phyloP scores from a whole-genome alignment of 2,797 vertebrate species.

The Champsocephalus gunnari region DNA sequence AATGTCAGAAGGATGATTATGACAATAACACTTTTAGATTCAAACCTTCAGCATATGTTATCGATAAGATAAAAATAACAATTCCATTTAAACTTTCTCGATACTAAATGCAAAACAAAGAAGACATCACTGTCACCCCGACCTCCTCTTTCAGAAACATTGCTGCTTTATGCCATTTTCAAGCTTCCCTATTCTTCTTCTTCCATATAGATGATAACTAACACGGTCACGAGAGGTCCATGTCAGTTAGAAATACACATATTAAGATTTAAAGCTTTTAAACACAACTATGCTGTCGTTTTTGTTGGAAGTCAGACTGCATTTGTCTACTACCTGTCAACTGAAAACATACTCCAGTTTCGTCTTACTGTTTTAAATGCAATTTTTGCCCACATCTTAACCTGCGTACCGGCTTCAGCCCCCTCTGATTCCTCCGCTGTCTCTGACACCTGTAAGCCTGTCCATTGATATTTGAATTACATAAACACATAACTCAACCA shows the following conservation, averaged over 20 bases:
- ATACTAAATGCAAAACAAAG: neutral
- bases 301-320: neutral
- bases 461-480: slow-evolving; percentile 33
- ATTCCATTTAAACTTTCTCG: neutral
- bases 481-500: slow-evolving; percentile 25
- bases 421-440: neutral
- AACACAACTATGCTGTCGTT: neutral
- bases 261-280: neutral
- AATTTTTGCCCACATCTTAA: neutral
- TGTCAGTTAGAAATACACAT: no score
- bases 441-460: neutral
- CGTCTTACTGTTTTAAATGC: neutral
- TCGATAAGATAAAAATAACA: neutral
- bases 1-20: no score
- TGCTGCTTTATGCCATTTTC: neutral
- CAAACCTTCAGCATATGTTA: neutral
- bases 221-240: no score
- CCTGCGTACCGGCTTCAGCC: slow-evolving; percentile 3
- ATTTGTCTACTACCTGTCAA: neutral
- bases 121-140: no score
- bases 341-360: neutral
- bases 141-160: neutral
- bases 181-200: neutral
- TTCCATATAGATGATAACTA: no score
- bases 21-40: no score